A percentile compares a stretch with the other conserved stretches of the same genome.
Conservation (phyloP, 2,888 invertebrate species). For the Drosophila emarginata region DNA sequence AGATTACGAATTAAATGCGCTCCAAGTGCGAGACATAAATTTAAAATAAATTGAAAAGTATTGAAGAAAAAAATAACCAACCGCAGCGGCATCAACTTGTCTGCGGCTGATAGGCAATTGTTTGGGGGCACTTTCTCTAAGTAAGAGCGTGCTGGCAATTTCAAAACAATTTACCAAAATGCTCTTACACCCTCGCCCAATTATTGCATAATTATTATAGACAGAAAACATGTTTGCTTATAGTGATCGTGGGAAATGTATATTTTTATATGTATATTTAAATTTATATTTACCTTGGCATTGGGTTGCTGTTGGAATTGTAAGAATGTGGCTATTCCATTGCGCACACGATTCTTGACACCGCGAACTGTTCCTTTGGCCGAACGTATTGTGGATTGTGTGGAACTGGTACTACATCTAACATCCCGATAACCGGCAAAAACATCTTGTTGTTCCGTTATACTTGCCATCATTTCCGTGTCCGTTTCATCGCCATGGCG, state of each 20-base stretch:
- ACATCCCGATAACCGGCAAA: slow-evolving; percentile 92
- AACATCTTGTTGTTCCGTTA: slow-evolving; percentile 84
- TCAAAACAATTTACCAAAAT: slow-evolving; percentile 63
- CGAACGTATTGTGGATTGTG: slow-evolving; percentile 92
- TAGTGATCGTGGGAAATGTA: background rate
- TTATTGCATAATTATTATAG: slow-evolving; percentile 37
- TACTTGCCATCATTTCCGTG: slow-evolving; percentile 8
- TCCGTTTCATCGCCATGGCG: slow-evolving; percentile 33
- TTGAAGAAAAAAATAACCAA: slow-evolving; percentile 38
- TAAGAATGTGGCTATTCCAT: slow-evolving; percentile 96
- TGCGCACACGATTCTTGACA: slow-evolving; percentile 96
- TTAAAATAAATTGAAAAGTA: slow-evolving; percentile 60
- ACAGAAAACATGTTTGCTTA: slow-evolving; percentile 25
- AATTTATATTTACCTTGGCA: slow-evolving; percentile 92
- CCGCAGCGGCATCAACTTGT: slow-evolving; percentile 10
- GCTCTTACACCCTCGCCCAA: slow-evolving; percentile 19
- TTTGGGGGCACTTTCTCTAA: slow-evolving; percentile 63
- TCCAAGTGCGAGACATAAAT: slow-evolving; percentile 41
- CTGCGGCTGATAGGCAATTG: slow-evolving; percentile 43
- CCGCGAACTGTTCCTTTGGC: slow-evolving; percentile 96
- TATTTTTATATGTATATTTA: slow-evolving; percentile 70
- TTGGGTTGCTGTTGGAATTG: slow-evolving; percentile 89
- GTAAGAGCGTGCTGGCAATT: slow-evolving; percentile 50
- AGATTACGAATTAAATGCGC: slow-evolving; percentile 60
- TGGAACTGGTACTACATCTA: slow-evolving; percentile 83